A percentile compares a stretch with the other conserved stretches of the same genome.
These are phyloP conservation scores for Apamea epomidion DNA, from an alignment of 2,888 invertebrate species.

Conservation along the genomic window DNA sequence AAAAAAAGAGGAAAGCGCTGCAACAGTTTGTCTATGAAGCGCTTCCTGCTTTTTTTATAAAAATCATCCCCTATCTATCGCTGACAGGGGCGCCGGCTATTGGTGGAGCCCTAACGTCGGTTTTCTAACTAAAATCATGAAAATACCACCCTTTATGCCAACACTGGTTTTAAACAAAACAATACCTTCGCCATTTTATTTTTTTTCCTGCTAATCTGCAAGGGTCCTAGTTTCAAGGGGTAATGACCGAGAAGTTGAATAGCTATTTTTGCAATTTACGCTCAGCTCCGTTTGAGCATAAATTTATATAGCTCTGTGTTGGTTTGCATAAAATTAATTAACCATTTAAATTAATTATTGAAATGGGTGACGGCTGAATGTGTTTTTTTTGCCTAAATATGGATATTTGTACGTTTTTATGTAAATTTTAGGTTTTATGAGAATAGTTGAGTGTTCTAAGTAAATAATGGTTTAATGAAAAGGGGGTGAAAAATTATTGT, in stretches of 20 bases:
- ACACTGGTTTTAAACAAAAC: constrained; percentile 83
- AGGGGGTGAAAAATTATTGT: constrained; percentile 14
- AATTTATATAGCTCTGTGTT: constrained; percentile 53
- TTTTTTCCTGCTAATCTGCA: constrained; percentile 84
- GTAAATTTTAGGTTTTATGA: constrained; percentile 32
- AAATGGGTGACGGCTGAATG: constrained; percentile 35
- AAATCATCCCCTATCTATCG: constrained; percentile 85
- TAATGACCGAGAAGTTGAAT: constrained; percentile 80
- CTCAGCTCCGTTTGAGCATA: constrained; percentile 66
- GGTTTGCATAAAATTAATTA: constrained; percentile 60
- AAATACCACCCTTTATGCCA: constrained; percentile 84
- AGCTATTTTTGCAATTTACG: constrained; percentile 71
- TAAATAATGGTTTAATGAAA: constrained; percentile 21
- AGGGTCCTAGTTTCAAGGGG: constrained; percentile 79
- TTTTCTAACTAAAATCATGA: constrained; percentile 83
- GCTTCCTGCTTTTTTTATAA: constrained; percentile 78
- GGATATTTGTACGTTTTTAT: constrained; percentile 49
- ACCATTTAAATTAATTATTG: constrained; percentile 53
- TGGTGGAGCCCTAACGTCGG: constrained; percentile 79
- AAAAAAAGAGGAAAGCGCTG: constrained; percentile 43
- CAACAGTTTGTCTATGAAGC: constrained; percentile 80
- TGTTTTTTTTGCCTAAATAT: constrained; percentile 45
- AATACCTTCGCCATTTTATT: constrained; percentile 83
- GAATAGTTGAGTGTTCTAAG: constrained; percentile 18
- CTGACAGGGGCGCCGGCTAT: constrained; percentile 77